Conservation (phyloP, 2,797 vertebrate species). For the Poeciliopsis paucimaculata region DNA sequence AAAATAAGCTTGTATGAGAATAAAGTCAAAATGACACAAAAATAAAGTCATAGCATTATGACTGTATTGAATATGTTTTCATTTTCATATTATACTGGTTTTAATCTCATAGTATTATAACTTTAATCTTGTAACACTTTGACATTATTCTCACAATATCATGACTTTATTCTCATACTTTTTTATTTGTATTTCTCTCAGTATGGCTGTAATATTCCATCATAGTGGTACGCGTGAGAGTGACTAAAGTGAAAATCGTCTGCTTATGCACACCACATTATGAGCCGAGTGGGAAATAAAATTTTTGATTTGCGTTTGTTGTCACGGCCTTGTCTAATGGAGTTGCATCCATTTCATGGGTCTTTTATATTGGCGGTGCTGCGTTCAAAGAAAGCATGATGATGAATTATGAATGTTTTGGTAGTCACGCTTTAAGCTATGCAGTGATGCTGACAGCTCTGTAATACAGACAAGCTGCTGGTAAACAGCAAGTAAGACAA, state of each 20-base stretch:
- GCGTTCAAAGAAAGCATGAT: constrained; percentile 11
- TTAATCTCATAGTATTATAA: too few species aligned
- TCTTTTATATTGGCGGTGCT: constrained; percentile 6
- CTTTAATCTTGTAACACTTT: too few species aligned
- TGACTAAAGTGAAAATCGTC: constrained; percentile 25
- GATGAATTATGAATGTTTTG: constrained; percentile 45
- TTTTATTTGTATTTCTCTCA: too few species aligned
- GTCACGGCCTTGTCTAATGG: constrained; percentile 28
- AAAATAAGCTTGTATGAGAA: too few species aligned
- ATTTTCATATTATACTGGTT: too few species aligned
- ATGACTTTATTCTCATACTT: too few species aligned
- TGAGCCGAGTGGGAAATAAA: constrained; percentile 35
- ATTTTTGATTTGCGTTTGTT: constrained; percentile 16
- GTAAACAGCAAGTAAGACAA: constrained; percentile 48
- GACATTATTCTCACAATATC: too few species aligned
- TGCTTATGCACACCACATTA: constrained; percentile 1
- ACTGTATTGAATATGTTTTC: too few species aligned
- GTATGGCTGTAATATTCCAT: too few species aligned
- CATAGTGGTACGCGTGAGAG: not conserved
- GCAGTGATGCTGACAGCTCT: constrained; percentile 35
- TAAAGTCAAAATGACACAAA: too few species aligned
- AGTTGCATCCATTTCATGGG: constrained; percentile 22
- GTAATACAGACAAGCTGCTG: constrained; percentile 32
- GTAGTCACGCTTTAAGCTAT: constrained; percentile 8
- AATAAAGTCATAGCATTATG: too few species aligned